Evolutionary conservation across 30 jellyfish, hydroid and myxozoan species (phyloP), one percentile per base, ranked within the genome.

Genomic region (Aurelia aurita): DNA sequence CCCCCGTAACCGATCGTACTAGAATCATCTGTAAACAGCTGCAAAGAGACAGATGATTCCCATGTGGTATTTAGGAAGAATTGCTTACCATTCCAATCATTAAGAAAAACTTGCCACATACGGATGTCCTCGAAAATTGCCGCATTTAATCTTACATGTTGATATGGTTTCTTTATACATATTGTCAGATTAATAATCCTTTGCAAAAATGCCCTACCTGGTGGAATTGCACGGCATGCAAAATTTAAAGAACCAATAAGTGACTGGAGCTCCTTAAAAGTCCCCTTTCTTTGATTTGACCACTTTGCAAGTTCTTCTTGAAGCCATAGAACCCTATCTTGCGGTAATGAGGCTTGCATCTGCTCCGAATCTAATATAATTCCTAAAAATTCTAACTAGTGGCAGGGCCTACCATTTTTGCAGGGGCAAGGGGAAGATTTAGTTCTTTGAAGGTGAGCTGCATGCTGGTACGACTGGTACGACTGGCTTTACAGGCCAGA

Each of bases 1-100:
- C n/a, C 53, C 77, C 77, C 77, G 27, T 4, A 65, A 65, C 77
- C 77, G 7, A 23, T 7, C 11, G 77, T 20, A 28, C 77, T 53
- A n/a, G 53, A 65, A 28, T 49, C 49, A 65, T 65, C 77, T 20
- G 77, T 65, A 34, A 4, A 65, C 10, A 65, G 54, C 8, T 28
- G 11, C 5, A 65, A 20, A 16, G 9, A 10, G 54, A 20, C 77
- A 28, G 77, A 65, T 7, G 54, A 8, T 20, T 59, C 72, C 34
- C 77, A 65, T 7, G 9, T 10, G 7, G 27, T 65, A 11, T 65
- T 21, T 20, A 65, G 53, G 34, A 28, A 65, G 11, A 65, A 65
- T 5, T 12, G 19, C 21, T 65, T 65, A 5, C 77, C 77, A 20
- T 65, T 65, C 77, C 77, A 65, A 20, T 23, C 11, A 10, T 23